phyloP scores from a whole-genome alignment of 2,888 invertebrate genomes.

The Aplocera efformata region DNA sequence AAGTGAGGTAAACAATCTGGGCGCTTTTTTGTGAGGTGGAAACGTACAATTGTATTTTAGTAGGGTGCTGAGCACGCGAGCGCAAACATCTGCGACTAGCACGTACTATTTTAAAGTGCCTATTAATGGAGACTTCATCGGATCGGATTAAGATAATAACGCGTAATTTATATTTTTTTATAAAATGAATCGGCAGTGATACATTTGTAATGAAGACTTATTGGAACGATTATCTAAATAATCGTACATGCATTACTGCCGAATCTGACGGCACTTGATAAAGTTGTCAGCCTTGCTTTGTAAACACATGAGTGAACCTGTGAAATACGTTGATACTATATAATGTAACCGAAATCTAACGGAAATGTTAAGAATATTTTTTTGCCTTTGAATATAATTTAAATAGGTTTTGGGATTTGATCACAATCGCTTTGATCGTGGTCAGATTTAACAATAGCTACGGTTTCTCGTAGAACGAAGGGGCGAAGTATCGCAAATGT shows the following conservation, averaged over 20 bases:
- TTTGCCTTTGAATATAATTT: constrained; percentile 53
- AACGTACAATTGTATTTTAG: constrained; percentile 54
- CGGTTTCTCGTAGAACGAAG: constrained; percentile 42
- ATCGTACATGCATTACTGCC: too few relatives aligned
- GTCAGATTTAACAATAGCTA: constrained; percentile 63
- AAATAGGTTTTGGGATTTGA: constrained; percentile 62
- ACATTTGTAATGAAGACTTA: too few relatives aligned
- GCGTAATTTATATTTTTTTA: too few relatives aligned
- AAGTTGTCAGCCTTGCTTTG: constrained; percentile 4
- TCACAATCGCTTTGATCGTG: constrained; percentile 66
- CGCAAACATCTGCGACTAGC: constrained; percentile 51
- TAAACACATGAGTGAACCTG: constrained; percentile 7
- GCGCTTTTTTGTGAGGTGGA: constrained; percentile 60
- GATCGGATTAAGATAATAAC: not conserved
- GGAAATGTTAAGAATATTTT: constrained; percentile 41
- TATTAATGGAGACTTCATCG: constrained; percentile 14
- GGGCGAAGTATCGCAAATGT: constrained; percentile 41
- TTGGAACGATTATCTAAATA: too few relatives aligned
- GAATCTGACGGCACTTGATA: not conserved
- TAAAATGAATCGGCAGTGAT: too few relatives aligned
- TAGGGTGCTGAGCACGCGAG: constrained; percentile 67
- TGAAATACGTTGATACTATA: constrained; percentile 19
- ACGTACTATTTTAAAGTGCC: constrained; percentile 24
- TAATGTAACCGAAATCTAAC: constrained; percentile 59
- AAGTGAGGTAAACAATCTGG: constrained; percentile 78